These are phyloP conservation scores for Acanthochromis polyacanthus DNA, from an alignment of 2,113 vertebrate genomes.

Conservation along the genomic window DNA sequence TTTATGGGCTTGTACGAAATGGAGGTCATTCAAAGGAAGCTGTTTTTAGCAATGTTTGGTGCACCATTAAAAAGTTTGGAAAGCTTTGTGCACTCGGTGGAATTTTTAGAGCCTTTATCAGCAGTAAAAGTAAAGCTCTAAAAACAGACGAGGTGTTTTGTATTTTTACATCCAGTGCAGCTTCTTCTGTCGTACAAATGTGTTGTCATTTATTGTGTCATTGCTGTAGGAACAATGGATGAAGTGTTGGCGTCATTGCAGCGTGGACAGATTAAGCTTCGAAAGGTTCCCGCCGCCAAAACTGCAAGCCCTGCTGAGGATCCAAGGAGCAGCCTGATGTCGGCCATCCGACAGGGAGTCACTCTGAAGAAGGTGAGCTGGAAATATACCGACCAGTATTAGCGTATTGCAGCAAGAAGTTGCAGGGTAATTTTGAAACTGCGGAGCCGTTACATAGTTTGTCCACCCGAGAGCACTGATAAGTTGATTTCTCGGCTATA, in stretches of 20 bases:
- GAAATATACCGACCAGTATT: not conserved
- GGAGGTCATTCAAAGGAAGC: constrained; percentile 23
- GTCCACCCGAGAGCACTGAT: not conserved
- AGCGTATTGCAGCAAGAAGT: not conserved
- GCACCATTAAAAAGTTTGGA: not conserved
- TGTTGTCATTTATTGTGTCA: not conserved
- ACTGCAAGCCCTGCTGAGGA: constrained; percentile 45
- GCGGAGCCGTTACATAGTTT: not conserved
- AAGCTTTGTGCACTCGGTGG: not conserved
- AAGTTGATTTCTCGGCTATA: not conserved
- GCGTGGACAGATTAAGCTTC: constrained; percentile 82
- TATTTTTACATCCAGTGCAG: too few relatives aligned
- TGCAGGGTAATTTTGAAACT: not conserved
- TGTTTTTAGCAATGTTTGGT: constrained; percentile 4
- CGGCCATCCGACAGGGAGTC: constrained; percentile 92
- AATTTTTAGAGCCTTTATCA: not conserved
- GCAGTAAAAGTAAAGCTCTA: not conserved
- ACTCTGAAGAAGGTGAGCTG: constrained; percentile 88
- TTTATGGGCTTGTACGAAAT: constrained; percentile 17
- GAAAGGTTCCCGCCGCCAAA: constrained; percentile 51
- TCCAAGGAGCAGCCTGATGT: constrained; percentile 86
- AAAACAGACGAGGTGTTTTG: not conserved
- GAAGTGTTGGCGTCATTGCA: constrained; percentile 93
- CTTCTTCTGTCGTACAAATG: not conserved
- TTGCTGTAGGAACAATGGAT: constrained; percentile 91